Base-by-base conservation (phyloP, 2,797 vertebrate species). In the Lepus oiostolus region DNA sequence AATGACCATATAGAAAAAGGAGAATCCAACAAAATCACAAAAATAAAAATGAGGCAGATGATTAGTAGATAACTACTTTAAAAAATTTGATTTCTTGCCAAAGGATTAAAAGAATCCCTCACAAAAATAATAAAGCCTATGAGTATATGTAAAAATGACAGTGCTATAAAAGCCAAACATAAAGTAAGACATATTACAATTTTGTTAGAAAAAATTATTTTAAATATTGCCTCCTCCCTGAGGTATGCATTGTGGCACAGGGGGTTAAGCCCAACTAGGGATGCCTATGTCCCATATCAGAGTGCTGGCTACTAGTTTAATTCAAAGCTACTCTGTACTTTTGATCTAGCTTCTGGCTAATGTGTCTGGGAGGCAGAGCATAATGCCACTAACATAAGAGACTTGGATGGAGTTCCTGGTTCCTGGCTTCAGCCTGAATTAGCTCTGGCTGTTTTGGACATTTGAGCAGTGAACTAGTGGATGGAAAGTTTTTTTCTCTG, bases 71-170 rank as follows among this genome's bases (percentile, higher is more conserved):
- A 90, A 60, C 76, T 72, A 21, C 38, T 88, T 91, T 77, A 72
- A 83, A 93, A 87, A 70, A 82, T 65, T 62, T 71, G 26, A 90
- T 71, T 72, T 65, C 19, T 67, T 68, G 16, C 72, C 65, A 88
- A 67, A 91, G n/a, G 30, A 82, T 32, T 79, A 77, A 67, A 42
- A 58, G 47, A 87, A 54, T 91, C 65, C 68, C 22, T 79, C 50
- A 38, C 65, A 74, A 91, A 79, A 95, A 84, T 67, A 72, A 77
- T 50, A 32, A 86, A 83, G 71, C 24, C 26, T 90, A 79, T 67
- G 65, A 83, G n/a, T 88, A 77, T 65, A 83, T 93, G 74, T 87
- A 87, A 77, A 95, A 93, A 77, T 4, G 22, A 82, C 32, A 76
- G 32, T 90, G 76, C 42, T 83, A 1, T 72, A 90, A 77, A 88